These are phyloP conservation scores for Leucosticte australis DNA, from an alignment of 2,113 vertebrate genomes.

Conservation along the genomic window DNA sequence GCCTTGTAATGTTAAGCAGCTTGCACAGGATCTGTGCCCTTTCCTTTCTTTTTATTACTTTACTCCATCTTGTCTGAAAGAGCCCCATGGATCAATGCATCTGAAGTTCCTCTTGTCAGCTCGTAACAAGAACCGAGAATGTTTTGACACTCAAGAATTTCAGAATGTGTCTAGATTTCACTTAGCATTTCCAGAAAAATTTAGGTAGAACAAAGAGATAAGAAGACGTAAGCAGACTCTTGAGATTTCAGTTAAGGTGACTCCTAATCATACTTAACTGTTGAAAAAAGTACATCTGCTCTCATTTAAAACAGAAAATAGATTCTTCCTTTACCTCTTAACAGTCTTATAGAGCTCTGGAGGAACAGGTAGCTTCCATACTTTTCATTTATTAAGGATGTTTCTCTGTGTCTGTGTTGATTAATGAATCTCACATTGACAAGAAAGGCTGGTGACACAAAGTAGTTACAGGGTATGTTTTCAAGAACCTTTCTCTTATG, in stretches of 20 bases:
- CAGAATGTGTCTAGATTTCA: not conserved
- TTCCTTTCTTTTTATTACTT: not conserved
- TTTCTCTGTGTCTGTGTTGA: not conserved
- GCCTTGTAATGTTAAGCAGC: not conserved
- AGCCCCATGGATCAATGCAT: not conserved
- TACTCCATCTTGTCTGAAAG: not conserved
- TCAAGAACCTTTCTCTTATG: not conserved
- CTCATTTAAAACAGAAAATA: not conserved
- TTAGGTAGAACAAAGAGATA: not conserved
- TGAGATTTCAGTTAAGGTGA: not conserved
- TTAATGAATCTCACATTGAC: conserved; percentile 22
- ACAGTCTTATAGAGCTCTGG: not conserved
- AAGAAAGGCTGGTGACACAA: not conserved
- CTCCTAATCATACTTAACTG: not conserved
- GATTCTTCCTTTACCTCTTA: not conserved
- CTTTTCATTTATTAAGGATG: not conserved
- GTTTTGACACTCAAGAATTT: not conserved
- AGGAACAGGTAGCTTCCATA: not conserved
- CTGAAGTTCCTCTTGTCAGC: not conserved
- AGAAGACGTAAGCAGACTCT: not conserved
- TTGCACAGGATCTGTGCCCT: not conserved
- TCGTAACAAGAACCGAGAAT: not conserved
- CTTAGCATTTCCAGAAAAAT: not conserved
- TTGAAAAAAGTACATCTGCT: not conserved
- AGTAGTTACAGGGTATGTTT: not conserved